A percentile compares a stretch with the other conserved stretches of the same genome.
phyloP scores from a whole-genome alignment of 2,888 invertebrate genomes.

The Macrophya alboannulata region DNA sequence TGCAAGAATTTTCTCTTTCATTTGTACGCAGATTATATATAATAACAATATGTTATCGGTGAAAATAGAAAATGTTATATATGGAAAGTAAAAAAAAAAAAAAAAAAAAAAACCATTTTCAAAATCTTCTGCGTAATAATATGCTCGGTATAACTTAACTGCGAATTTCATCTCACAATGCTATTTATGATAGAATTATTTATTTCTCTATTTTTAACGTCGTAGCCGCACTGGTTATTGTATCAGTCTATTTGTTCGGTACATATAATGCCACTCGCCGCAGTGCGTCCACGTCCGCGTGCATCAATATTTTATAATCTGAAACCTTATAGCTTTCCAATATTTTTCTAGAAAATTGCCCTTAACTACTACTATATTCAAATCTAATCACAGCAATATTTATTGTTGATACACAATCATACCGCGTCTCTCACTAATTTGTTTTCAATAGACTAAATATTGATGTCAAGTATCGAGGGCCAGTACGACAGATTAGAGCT shows the following conservation, averaged over 20 bases:
- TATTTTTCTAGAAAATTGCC: constrained; percentile 74
- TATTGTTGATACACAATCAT: constrained; percentile 80
- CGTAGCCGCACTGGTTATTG: constrained; percentile 50
- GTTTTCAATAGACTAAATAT: constrained; percentile 60
- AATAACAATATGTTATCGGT: no score
- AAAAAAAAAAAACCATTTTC: neutral
- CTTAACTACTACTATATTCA: constrained; percentile 79
- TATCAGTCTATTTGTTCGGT: constrained; percentile 49
- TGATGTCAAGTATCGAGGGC: constrained; percentile 41
- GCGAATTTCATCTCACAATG: constrained; percentile 8
- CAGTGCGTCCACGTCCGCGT: constrained; percentile 35
- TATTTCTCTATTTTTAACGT: constrained; percentile 35
- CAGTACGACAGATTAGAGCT: constrained; percentile 29
- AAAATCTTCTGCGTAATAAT: neutral
- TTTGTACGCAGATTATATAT: no score
- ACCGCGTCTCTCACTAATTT: constrained; percentile 78
- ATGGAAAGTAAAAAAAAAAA: neutral
- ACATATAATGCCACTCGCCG: constrained; percentile 51
- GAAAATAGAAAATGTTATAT: no score
- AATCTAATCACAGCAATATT: constrained; percentile 80
- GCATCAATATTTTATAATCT: constrained; percentile 16
- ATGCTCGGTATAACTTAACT: neutral
- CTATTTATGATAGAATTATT: constrained; percentile 22
- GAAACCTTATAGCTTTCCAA: constrained; percentile 30
- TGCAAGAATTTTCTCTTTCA: neutral